These are phyloP conservation scores for Lepidostoma basale DNA, from an alignment of 1,140 invertebrate species.

Conservation along the genomic window DNA sequence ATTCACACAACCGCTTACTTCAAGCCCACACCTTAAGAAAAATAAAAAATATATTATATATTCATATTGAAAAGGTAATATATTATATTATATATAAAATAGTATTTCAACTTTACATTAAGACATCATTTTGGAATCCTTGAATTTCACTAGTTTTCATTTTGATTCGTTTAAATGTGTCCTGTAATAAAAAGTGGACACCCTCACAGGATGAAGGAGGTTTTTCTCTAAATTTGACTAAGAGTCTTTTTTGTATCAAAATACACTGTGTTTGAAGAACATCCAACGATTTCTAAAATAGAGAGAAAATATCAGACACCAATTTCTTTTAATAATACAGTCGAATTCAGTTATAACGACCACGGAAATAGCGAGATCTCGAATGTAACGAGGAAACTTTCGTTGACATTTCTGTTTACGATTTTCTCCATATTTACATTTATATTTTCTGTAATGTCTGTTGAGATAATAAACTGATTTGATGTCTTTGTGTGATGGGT, in stretches of 20 bases:
- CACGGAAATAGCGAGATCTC: no score
- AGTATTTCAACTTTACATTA: neutral
- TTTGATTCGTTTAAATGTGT: conserved; percentile 70
- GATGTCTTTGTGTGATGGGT: no score
- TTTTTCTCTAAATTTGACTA: conserved; percentile 78
- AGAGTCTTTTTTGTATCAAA: conserved; percentile 72
- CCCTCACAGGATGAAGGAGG: conserved; percentile 74
- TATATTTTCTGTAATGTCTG: no score
- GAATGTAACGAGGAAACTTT: no score
- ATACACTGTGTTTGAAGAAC: conserved; percentile 72
- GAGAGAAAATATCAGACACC: no score
- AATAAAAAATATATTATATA: neutral
- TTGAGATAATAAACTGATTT: no score
- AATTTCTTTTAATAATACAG: no score
- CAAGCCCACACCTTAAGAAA: conserved; percentile 46
- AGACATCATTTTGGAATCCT: conserved; percentile 50
- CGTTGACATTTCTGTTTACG: no score
- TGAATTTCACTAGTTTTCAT: conserved; percentile 58
- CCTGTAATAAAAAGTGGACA: conserved; percentile 73
- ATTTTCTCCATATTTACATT: no score
- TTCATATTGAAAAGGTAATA: neutral
- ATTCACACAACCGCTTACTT: conserved; percentile 38
- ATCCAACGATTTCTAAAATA: conserved; percentile 64
- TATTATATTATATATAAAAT: neutral
- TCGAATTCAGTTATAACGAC: no score